These are phyloP conservation scores for Polypedilum vanderplanki DNA, from an alignment of 1,140 invertebrate species.

Conservation along the genomic window DNA sequence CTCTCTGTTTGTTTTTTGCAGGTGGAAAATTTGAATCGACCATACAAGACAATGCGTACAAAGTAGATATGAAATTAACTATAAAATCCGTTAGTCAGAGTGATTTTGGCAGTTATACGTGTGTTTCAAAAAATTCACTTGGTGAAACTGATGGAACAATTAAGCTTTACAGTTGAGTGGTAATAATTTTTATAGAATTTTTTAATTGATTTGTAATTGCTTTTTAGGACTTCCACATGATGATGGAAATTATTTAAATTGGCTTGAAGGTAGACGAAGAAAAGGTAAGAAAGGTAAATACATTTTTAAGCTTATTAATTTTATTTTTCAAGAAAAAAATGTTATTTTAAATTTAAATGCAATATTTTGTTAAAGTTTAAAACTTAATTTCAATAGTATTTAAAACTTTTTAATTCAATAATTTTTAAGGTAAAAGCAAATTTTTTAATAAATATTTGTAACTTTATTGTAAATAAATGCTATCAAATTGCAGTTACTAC, in stretches of 20 bases:
- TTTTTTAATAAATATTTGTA: too few relatives aligned
- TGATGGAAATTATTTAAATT: not conserved
- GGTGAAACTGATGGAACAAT: slow-evolving; percentile 83
- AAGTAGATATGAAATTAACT: slow-evolving; percentile 68
- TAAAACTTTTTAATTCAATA: not conserved
- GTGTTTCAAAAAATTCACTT: slow-evolving; percentile 81
- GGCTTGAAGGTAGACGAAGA: not conserved
- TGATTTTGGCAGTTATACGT: slow-evolving; percentile 75
- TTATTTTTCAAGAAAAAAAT: not conserved
- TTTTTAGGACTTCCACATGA: slow-evolving; percentile 4
- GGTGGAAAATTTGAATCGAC: slow-evolving; percentile 68
- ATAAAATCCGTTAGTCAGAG: slow-evolving; percentile 57
- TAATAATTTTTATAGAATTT: slow-evolving; percentile 26
- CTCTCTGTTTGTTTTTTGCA: slow-evolving; percentile 40
- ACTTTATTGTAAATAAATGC: too few relatives aligned
- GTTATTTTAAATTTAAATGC: not conserved
- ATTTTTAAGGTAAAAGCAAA: too few relatives aligned
- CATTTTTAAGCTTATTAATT: not conserved
- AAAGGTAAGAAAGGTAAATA: slow-evolving; percentile 13
- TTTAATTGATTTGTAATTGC: not conserved
- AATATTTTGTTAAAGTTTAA: not conserved
- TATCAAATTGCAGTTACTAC: too few relatives aligned
- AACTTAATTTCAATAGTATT: not conserved
- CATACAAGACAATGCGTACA: slow-evolving; percentile 64
- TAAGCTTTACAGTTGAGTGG: slow-evolving; percentile 68